Evolutionary conservation across 2,113 vertebrate species (phyloP).

Genomic region (Bucco capensis): DNA sequence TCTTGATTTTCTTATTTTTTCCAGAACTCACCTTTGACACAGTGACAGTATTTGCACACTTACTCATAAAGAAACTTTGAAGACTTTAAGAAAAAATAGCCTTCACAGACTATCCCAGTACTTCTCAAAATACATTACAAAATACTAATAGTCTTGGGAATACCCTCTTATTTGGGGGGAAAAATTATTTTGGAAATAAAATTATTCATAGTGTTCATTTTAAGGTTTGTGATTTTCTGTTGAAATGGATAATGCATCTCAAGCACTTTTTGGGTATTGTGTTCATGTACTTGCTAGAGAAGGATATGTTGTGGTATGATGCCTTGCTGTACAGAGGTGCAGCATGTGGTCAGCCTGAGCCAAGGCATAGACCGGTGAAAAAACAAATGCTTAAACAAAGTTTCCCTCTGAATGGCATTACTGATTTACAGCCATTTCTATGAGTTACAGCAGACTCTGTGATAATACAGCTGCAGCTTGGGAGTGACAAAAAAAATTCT

Average conservation of each 20-base stretch:
- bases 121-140: not conserved
- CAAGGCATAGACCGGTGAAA: not conserved
- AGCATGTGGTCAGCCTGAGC: not conserved
- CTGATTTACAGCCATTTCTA: not conserved
- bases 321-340: not conserved
- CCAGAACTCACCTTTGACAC: constrained; percentile 15
- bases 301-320: not conserved
- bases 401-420: not conserved
- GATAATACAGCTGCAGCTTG: not conserved
- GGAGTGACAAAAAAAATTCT: not conserved
- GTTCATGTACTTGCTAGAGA: not conserved
- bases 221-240: not conserved
- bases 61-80: not conserved
- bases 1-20: not conserved
- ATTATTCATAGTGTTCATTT: not conserved
- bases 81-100: not conserved
- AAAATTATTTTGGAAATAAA: not conserved
- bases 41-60: not conserved
- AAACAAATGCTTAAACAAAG: not conserved
- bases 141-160: not conserved
- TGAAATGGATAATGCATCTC: not conserved
- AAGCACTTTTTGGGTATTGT: not conserved
- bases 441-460: not conserved
- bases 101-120: not conserved
- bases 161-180: not conserved